phyloP scores from a whole-genome alignment of 2,113 vertebrate species.

The Numida meleagris region DNA sequence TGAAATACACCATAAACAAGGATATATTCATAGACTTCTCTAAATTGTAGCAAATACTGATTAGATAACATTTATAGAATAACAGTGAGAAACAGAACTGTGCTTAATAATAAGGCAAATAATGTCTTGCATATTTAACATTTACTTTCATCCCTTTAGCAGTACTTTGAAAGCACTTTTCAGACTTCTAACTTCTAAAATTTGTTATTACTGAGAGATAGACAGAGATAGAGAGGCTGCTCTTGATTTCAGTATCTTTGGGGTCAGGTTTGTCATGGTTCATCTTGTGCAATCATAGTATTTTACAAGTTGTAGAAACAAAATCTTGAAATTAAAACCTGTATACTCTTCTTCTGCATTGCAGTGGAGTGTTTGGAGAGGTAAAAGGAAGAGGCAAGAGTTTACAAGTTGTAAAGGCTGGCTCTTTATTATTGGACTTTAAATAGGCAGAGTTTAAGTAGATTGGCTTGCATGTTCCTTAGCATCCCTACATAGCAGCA shows the following conservation, averaged over 20 bases:
- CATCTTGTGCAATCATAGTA: background rate
- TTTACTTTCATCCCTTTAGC: background rate
- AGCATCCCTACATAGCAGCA: background rate
- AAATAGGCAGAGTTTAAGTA: background rate
- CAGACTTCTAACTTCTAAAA: background rate
- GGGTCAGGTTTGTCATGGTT: background rate
- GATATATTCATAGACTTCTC: background rate
- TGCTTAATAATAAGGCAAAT: background rate
- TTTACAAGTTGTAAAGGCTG: background rate
- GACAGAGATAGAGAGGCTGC: background rate
- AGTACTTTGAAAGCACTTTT: background rate
- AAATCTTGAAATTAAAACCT: background rate
- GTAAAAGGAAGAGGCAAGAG: background rate
- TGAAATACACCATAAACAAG: background rate
- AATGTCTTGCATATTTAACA: background rate
- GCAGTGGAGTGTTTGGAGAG: background rate
- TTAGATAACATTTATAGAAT: background rate
- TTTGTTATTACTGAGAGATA: background rate
- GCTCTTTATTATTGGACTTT: background rate
- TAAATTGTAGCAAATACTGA: background rate
- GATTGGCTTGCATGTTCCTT: background rate
- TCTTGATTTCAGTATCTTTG: background rate
- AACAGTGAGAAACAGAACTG: background rate
- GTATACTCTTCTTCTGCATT: background rate
- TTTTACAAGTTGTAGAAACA: background rate